A percentile compares a stretch with the other conserved stretches of the same genome.
phyloP scores from a whole-genome alignment of 2,113 vertebrate species.

The Arvicanthis niloticus region DNA sequence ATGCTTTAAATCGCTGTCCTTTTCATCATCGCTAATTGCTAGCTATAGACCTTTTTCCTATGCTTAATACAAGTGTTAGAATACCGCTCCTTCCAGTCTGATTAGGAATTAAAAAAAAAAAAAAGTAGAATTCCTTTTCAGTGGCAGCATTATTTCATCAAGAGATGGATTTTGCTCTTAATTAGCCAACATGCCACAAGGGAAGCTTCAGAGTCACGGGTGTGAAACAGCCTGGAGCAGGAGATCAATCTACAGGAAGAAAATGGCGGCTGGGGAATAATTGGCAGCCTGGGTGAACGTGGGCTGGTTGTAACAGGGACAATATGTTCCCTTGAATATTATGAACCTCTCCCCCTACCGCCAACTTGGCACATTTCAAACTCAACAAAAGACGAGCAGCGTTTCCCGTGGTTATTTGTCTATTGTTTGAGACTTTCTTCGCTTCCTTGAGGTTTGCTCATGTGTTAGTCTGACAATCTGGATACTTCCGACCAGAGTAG shows the following conservation, averaged over 20 bases:
- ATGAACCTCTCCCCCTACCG: conserved; percentile 83
- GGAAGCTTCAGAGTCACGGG: conserved; percentile 89
- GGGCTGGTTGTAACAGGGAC: conserved; percentile 85
- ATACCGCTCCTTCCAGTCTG: conserved; percentile 84
- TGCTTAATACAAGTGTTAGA: conserved; percentile 84
- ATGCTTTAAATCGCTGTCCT: conserved; percentile 88
- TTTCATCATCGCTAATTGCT: conserved; percentile 90
- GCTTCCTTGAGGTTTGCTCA: conserved; percentile 65
- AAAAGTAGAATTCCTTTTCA: conserved; percentile 84
- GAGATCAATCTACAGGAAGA: conserved; percentile 87
- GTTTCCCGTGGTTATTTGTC: conserved; percentile 43
- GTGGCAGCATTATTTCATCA: conserved; percentile 90
- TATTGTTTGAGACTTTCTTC: conserved; percentile 52
- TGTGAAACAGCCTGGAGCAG: conserved; percentile 90
- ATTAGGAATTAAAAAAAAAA: conserved; percentile 85
- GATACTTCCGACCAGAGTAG: conserved; percentile 63
- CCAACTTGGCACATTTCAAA: conserved; percentile 84
- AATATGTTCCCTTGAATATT: conserved; percentile 84
- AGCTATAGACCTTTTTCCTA: conserved; percentile 84
- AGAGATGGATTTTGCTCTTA: conserved; percentile 91
- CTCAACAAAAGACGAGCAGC: conserved; percentile 77
- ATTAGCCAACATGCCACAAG: conserved; percentile 89
- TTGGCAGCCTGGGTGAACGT: conserved; percentile 84
- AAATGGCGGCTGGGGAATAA: conserved; percentile 88
- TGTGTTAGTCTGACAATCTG: conserved; percentile 62